A percentile compares a stretch with the other conserved stretches of the same genome.
These are phyloP conservation scores for Syritta pipiens DNA, from an alignment of 2,888 invertebrate species.

Conservation along the genomic window DNA sequence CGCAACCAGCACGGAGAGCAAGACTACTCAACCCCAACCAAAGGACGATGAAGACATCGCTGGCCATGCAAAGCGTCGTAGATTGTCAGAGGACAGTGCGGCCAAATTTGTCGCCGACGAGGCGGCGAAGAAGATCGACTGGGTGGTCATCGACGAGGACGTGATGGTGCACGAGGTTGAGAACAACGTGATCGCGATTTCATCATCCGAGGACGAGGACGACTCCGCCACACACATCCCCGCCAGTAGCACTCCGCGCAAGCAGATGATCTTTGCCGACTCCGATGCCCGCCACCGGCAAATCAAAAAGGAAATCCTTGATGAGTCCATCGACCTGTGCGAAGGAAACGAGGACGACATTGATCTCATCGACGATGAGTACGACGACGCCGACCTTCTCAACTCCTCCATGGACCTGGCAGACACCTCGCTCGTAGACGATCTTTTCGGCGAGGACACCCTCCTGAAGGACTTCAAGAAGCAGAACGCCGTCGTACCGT, in stretches of 20 bases:
- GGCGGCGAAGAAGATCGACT: constrained; percentile 49
- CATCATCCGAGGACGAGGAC: constrained; percentile 72
- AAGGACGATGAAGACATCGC: background rate
- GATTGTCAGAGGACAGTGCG: constrained; percentile 26
- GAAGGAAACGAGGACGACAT: constrained; percentile 73
- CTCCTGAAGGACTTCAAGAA: constrained; percentile 75
- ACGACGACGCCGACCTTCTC: constrained; percentile 68
- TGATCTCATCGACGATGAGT: constrained; percentile 75
- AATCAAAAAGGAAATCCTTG: constrained; percentile 77
- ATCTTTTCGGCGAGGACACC: constrained; percentile 76
- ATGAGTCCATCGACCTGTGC: constrained; percentile 71
- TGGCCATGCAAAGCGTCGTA: constrained; percentile 72
- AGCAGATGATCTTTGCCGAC: constrained; percentile 56
- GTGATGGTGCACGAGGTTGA: constrained; percentile 72
- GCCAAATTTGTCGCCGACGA: constrained; percentile 63
- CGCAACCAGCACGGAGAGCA: constrained; percentile 38
- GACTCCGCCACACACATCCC: background rate
- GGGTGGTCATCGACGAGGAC: constrained; percentile 75
- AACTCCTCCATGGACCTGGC: constrained; percentile 72
- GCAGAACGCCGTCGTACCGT: constrained; percentile 74
- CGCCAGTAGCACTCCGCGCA: constrained; percentile 8
- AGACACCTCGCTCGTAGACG: constrained; percentile 76
- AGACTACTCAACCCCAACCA: background rate
- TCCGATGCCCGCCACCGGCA: constrained; percentile 72
- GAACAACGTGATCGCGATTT: constrained; percentile 70